Evolutionary conservation across 1,140 invertebrate genomes (phyloP).

Genomic region (Monomorium pharaonis): DNA sequence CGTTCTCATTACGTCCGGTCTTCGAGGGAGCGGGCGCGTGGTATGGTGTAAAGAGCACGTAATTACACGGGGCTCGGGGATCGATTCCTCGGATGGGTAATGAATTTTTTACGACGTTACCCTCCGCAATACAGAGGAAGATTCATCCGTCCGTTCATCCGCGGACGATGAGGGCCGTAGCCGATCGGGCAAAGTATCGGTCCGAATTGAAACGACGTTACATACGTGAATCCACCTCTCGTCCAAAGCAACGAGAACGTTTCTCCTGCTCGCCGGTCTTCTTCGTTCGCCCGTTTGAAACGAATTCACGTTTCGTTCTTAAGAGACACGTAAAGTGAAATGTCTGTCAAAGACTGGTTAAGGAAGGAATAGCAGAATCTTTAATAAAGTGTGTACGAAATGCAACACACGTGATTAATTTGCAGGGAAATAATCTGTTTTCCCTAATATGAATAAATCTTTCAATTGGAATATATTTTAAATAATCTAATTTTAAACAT

Average conservation of each 20-base stretch:
- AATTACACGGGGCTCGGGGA: constrained; percentile 81
- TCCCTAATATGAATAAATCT: not conserved
- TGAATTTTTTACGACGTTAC: constrained; percentile 83
- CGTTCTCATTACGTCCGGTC: constrained; percentile 52
- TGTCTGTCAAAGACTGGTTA: not conserved
- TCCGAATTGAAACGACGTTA: constrained; percentile 70
- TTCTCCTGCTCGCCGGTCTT: constrained; percentile 18
- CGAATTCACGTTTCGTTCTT: constrained; percentile 1
- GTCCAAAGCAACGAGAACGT: not conserved
- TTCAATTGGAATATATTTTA: not conserved
- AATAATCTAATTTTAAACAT: too few relatives aligned
- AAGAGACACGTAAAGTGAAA: not conserved
- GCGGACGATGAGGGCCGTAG: constrained; percentile 64
- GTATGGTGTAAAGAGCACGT: constrained; percentile 73
- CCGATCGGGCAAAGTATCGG: constrained; percentile 69
- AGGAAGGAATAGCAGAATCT: not conserved
- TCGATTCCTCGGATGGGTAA: constrained; percentile 81
- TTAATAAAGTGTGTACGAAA: not conserved
- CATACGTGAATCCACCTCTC: constrained; percentile 34
- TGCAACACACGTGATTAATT: not conserved
- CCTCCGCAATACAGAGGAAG: constrained; percentile 53
- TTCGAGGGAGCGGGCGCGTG: constrained; percentile 53
- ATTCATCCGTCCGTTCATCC: constrained; percentile 61
- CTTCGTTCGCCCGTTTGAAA: not conserved
- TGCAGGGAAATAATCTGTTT: not conserved